A percentile compares a stretch with the other conserved stretches of the same genome.
phyloP scores from a whole-genome alignment of 2,888 invertebrate species.

The Maniola hyperantus region DNA sequence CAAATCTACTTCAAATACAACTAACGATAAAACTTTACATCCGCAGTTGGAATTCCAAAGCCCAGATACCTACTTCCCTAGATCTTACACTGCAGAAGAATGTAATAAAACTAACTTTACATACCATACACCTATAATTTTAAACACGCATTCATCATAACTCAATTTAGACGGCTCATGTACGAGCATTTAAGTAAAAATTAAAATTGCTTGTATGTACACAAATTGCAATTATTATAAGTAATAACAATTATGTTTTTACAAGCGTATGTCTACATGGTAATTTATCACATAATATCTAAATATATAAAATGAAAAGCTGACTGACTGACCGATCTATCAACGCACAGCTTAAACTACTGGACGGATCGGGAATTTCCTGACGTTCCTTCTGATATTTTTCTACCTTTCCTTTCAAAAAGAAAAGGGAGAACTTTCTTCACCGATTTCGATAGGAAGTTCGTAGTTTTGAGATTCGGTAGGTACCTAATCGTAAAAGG shows the following conservation, averaged over 20 bases:
- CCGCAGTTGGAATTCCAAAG: constrained; percentile 8
- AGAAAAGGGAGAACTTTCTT: no score
- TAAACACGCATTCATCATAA: constrained; percentile 6
- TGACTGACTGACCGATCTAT: no score
- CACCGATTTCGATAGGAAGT: no score
- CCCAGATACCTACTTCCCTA: constrained; percentile 17
- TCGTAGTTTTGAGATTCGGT: no score
- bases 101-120: constrained; percentile 10
- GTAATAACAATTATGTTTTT: neutral
- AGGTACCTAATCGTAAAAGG: no score
- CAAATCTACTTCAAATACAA: neutral
- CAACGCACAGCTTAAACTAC: no score
- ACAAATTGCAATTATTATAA: constrained; percentile 14
- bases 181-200: neutral
- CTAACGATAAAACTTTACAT: constrained; percentile 11
- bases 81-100: constrained; percentile 2
- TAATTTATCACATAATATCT: constrained; percentile 10
- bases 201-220: constrained; percentile 13
- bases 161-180: constrained; percentile 6
- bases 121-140: constrained; percentile 8
- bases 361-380: no score
- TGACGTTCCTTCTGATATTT: no score
- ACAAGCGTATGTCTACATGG: neutral
- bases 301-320: neutral
- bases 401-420: no score